phyloP scores from a whole-genome alignment of 1,140 invertebrate genomes.

The Lethrus apterus region DNA sequence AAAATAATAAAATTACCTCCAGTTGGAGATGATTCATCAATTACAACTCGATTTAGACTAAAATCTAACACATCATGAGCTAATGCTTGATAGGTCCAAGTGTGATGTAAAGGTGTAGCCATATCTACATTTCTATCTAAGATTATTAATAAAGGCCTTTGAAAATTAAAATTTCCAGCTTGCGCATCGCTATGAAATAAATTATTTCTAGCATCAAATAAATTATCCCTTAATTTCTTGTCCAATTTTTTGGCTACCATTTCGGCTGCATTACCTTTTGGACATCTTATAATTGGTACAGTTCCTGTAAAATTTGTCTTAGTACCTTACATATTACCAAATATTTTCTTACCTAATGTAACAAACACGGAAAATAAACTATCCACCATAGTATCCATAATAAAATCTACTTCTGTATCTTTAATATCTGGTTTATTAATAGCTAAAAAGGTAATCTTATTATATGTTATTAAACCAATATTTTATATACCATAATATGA shows the following conservation, averaged over 20 bases:
- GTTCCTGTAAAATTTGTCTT: slow-evolving; percentile 52
- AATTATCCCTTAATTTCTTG: slow-evolving; percentile 94
- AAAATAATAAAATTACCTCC: slow-evolving; percentile 27
- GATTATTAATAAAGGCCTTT: slow-evolving; percentile 85
- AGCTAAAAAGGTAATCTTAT: slow-evolving; percentile 50
- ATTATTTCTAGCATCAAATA: slow-evolving; percentile 94
- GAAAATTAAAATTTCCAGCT: slow-evolving; percentile 76
- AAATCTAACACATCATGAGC: slow-evolving; percentile 92
- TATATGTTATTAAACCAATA: slow-evolving; percentile 3
- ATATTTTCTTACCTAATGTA: slow-evolving; percentile 62
- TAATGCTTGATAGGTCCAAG: slow-evolving; percentile 98
- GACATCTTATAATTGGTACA: slow-evolving; percentile 92
- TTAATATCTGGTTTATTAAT: slow-evolving; percentile 92
- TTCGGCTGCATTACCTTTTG: slow-evolving; percentile 94
- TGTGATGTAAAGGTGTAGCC: slow-evolving; percentile 96
- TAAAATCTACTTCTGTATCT: slow-evolving; percentile 91
- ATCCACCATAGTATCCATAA: slow-evolving; percentile 93
- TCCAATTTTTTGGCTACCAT: slow-evolving; percentile 96
- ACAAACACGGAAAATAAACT: slow-evolving; percentile 97
- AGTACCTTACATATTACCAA: slow-evolving; percentile 2
- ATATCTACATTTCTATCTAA: slow-evolving; percentile 95
- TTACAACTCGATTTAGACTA: slow-evolving; percentile 77
- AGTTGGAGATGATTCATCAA: slow-evolving; percentile 58
- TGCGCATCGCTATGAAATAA: slow-evolving; percentile 84
- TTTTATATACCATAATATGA: slow-evolving; percentile 80